Conservation (phyloP, 2,888 invertebrate genomes). For the Theretra japonica region DNA sequence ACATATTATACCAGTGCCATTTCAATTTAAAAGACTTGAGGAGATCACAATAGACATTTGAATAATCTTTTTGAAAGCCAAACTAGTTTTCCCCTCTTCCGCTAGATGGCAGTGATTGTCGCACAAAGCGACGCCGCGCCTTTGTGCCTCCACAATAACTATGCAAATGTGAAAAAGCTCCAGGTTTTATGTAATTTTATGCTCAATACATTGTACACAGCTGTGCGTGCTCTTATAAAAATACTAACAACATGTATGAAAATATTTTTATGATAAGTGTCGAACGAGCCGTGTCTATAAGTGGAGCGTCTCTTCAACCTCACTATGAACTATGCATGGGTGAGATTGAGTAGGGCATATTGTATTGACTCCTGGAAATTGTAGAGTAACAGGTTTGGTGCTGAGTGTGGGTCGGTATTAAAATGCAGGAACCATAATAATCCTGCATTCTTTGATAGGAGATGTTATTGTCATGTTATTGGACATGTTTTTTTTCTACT, state of each 20-base stretch:
- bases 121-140: neutral
- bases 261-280: neutral
- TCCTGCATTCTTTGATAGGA: too few species aligned
- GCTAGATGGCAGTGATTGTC: constrained; percentile 11
- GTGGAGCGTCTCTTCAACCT: too few species aligned
- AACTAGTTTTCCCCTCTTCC: constrained; percentile 5
- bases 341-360: too few species aligned
- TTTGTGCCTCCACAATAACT: constrained; percentile 15
- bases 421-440: too few species aligned
- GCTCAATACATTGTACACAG: neutral
- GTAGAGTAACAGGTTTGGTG: too few species aligned
- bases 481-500: too few species aligned
- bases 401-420: too few species aligned
- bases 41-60: constrained; percentile 18
- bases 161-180: constrained; percentile 17
- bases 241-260: neutral
- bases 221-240: neutral
- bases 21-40: constrained; percentile 1
- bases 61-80: constrained; percentile 15
- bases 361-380: too few species aligned
- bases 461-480: too few species aligned
- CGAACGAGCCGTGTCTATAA: too few species aligned
- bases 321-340: too few species aligned
- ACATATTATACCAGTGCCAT: neutral
- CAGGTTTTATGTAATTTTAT: constrained; percentile 10